Conservation (phyloP, 2,113 vertebrate species). For the Paracyprichromis sp. region DNA sequence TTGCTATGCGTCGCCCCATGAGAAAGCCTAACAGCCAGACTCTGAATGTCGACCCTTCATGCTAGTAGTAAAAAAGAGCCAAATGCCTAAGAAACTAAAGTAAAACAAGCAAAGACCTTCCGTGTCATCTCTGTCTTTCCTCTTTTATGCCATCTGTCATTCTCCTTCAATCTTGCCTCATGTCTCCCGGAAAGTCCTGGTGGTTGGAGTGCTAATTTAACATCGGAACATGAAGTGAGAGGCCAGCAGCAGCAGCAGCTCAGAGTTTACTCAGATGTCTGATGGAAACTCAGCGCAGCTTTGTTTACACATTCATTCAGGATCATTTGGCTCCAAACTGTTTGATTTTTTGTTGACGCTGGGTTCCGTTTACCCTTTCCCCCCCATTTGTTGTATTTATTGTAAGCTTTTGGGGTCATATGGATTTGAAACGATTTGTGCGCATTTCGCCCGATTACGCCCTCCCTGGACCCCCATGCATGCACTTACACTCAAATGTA, state of each 20-base stretch:
- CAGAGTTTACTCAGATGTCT: conserved; percentile 41
- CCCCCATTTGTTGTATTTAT: conserved; percentile 6
- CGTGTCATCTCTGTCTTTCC: conserved; percentile 17
- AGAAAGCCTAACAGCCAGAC: conserved; percentile 30
- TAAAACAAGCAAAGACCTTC: conserved; percentile 9
- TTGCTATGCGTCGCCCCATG: conserved; percentile 35
- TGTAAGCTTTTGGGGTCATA: neutral
- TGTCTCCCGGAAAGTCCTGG: conserved; percentile 28
- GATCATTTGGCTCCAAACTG: conserved; percentile 19
- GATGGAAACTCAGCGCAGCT: conserved; percentile 38
- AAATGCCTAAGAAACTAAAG: conserved; percentile 54
- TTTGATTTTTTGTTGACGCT: neutral
- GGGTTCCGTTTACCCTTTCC: neutral
- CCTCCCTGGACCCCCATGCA: neutral
- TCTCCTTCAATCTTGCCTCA: neutral
- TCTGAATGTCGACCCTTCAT: conserved; percentile 60
- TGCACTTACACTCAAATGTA: neutral
- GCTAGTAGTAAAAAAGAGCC: conserved; percentile 59
- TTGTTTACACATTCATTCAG: conserved; percentile 44
- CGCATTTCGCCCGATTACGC: neutral
- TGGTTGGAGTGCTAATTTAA: conserved; percentile 26
- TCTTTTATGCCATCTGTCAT: neutral
- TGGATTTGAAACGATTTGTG: neutral
- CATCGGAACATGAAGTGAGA: conserved; percentile 21
- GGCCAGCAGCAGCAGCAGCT: conserved; percentile 2